Percentiles rank a stretch among this genome's conserved stretches.
Evolutionary conservation across 2,888 invertebrate species (phyloP).

Genomic region (Malachius bipustulatus): DNA sequence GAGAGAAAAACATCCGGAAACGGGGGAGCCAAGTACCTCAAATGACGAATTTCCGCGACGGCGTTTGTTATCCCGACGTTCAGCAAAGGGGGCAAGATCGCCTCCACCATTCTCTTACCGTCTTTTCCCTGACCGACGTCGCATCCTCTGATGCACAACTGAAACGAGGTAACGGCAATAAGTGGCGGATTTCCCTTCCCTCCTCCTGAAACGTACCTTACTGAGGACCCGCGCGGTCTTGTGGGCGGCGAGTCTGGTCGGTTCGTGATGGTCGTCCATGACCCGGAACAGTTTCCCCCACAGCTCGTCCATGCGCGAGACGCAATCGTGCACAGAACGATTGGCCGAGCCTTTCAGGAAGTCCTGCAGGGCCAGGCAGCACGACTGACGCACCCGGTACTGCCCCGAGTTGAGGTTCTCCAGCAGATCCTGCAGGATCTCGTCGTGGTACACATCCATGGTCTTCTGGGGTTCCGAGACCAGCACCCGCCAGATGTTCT

Average conservation of each 20-base stretch:
- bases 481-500: conserved; percentile 85
- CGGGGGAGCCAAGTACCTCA: conserved; percentile 45
- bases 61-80: conserved; percentile 68
- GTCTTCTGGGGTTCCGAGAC: conserved; percentile 76
- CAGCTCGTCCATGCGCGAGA: conserved; percentile 44
- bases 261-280: conserved; percentile 91
- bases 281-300: conserved; percentile 81
- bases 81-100: conserved; percentile 68
- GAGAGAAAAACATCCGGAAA: not conserved
- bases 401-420: conserved; percentile 71
- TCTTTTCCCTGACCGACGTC: conserved; percentile 60
- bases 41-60: conserved; percentile 64
- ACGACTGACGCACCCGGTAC: conserved; percentile 85
- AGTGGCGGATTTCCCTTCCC: not conserved
- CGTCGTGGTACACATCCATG: conserved; percentile 69
- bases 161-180: conserved; percentile 15
- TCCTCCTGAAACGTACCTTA: conserved; percentile 35
- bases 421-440: conserved; percentile 69
- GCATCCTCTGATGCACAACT: conserved; percentile 61
- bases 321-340: conserved; percentile 34
- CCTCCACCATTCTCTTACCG: conserved; percentile 57
- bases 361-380: conserved; percentile 79
- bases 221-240: conserved; percentile 59
- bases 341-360: conserved; percentile 53
- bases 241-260: conserved; percentile 63